Evolutionary conservation across 2,113 vertebrate genomes (phyloP).

Genomic region (Ciconia stormi): DNA sequence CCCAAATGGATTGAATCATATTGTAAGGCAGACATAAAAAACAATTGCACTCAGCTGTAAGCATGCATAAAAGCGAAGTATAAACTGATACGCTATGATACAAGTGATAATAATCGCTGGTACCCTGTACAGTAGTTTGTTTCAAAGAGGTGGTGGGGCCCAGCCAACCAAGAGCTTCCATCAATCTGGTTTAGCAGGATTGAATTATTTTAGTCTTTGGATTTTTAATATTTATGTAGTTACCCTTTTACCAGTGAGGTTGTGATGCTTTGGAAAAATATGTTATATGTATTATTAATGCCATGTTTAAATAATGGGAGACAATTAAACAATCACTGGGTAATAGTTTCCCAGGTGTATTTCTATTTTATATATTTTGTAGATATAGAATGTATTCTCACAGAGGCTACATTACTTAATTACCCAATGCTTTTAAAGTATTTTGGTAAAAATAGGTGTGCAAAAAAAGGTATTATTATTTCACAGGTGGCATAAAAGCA

Average conservation of each 20-base stretch:
- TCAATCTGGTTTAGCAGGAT: neutral
- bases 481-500: constrained; percentile 37
- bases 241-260: neutral
- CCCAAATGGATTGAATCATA: constrained; percentile 11
- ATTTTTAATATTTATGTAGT: constrained; percentile 22
- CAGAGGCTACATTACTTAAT: constrained; percentile 22
- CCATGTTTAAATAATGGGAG: constrained; percentile 20
- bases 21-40: constrained; percentile 18
- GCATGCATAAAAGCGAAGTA: neutral
- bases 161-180: neutral
- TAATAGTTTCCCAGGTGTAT: constrained; percentile 12
- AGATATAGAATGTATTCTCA: neutral
- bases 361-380: neutral
- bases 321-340: constrained; percentile 12
- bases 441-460: constrained; percentile 30
- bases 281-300: constrained; percentile 1
- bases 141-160: neutral
- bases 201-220: neutral
- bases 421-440: neutral
- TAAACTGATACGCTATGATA: neutral
- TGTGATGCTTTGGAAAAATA: constrained; percentile 5
- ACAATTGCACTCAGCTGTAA: constrained; percentile 13
- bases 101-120: neutral
- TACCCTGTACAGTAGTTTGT: neutral
- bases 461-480: constrained; percentile 41